Percentiles rank a stretch among this genome's conserved stretches.
Conservation (phyloP, 2,888 invertebrate species). For the Lutraria lutraria region DNA sequence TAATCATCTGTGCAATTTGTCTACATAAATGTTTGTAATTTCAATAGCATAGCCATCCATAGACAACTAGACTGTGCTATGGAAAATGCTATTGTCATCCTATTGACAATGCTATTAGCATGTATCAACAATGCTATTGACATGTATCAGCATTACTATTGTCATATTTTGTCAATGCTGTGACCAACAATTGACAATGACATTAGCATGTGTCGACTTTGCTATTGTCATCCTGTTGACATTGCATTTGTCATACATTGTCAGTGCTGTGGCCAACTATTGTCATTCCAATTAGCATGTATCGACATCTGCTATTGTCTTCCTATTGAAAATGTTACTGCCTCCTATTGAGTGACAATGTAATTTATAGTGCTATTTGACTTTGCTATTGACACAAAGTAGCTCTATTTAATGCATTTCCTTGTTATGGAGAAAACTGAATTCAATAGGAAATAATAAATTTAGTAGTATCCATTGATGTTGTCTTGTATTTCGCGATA, state of each 20-base stretch:
- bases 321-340: no score
- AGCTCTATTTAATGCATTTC: conserved; percentile 7
- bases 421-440: not conserved
- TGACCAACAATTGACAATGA: not conserved
- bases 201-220: no score
- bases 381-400: not conserved
- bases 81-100: not conserved
- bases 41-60: not conserved
- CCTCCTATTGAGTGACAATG: no score
- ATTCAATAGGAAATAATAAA: not conserved
- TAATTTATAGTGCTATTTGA: not conserved
- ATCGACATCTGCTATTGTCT: no score
- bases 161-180: not conserved
- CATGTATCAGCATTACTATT: not conserved
- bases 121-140: no score
- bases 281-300: no score
- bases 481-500: not conserved
- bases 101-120: no score
- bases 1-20: not conserved
- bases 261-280: no score
- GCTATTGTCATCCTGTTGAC: no score
- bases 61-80: not conserved
- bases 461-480: not conserved
- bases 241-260: no score
- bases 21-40: not conserved